phyloP scores from a whole-genome alignment of 2,888 invertebrate genomes.

The Ornithoptera alexandrae region DNA sequence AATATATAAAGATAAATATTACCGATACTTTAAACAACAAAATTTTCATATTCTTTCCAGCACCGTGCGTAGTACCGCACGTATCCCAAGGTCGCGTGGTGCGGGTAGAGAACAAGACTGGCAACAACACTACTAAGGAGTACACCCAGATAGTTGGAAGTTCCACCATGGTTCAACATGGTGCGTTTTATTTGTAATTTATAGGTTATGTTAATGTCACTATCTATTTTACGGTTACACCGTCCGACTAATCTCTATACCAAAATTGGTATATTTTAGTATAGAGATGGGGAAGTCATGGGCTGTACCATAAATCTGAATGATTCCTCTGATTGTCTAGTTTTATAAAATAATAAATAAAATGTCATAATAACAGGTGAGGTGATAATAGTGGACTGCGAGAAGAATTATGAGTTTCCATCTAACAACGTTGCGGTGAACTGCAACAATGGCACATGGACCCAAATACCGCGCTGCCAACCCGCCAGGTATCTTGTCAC shows the following conservation, averaged over 20 bases:
- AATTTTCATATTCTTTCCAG: conserved; percentile 66
- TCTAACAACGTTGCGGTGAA: conserved; percentile 86
- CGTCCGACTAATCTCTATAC: no score
- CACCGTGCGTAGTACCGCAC: conserved; percentile 96
- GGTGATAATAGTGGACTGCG: conserved; percentile 85
- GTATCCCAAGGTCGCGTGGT: conserved; percentile 88
- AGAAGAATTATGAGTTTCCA: conserved; percentile 91
- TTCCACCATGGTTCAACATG: conserved; percentile 77
- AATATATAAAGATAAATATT: no score
- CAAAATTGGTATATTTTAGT: no score
- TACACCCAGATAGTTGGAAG: conserved; percentile 74
- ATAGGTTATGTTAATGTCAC: no score
- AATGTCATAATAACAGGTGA: conserved; percentile 54
- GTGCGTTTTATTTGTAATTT: conserved; percentile 41
- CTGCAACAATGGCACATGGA: conserved; percentile 98
- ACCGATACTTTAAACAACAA: no score
- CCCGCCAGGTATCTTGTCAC: conserved; percentile 83
- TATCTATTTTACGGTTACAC: no score
- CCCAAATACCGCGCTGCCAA: conserved; percentile 91
- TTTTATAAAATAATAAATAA: no score
- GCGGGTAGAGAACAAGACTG: conserved; percentile 81
- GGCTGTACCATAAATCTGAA: no score
- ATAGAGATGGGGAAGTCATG: no score
- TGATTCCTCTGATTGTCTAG: no score
- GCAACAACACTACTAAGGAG: conserved; percentile 75